Percentiles rank a stretch among this genome's conserved stretches.
These are phyloP conservation scores for Enteromius argenteus DNA, from an alignment of 2,797 vertebrate genomes.

Conservation along the genomic window DNA sequence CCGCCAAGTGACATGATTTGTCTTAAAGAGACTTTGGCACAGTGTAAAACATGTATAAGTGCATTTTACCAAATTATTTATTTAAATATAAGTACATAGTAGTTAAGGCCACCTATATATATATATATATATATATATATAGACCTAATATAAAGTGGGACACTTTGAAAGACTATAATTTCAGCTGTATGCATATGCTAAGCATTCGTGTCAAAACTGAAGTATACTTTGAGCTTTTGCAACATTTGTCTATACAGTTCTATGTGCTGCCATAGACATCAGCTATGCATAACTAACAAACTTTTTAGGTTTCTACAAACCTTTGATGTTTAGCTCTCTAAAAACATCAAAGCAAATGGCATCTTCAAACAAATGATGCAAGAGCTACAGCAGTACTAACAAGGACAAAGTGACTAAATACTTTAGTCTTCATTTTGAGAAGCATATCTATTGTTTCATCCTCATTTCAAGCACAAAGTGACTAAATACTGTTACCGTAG, in stretches of 20 bases:
- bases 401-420: background rate
- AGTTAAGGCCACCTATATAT: too few relatives aligned
- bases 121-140: too few relatives aligned
- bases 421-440: background rate
- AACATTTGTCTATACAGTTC: background rate
- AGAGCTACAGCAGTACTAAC: background rate
- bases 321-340: slow-evolving; percentile 11
- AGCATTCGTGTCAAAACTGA: background rate
- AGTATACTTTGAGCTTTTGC: background rate
- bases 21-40: too few relatives aligned
- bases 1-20: too few relatives aligned
- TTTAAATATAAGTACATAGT: too few relatives aligned
- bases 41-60: too few relatives aligned
- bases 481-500: background rate
- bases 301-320: background rate
- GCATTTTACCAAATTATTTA: too few relatives aligned
- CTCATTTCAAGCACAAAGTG: background rate
- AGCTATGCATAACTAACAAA: background rate
- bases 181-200: background rate
- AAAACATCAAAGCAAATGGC: background rate
- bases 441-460: background rate
- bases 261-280: background rate
- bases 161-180: background rate
- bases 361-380: background rate
- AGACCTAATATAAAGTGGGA: too few relatives aligned